Percentiles rank a stretch among this genome's conserved stretches.
Conservation (phyloP, 2,797 vertebrate genomes). For the Enteromius argenteus region DNA sequence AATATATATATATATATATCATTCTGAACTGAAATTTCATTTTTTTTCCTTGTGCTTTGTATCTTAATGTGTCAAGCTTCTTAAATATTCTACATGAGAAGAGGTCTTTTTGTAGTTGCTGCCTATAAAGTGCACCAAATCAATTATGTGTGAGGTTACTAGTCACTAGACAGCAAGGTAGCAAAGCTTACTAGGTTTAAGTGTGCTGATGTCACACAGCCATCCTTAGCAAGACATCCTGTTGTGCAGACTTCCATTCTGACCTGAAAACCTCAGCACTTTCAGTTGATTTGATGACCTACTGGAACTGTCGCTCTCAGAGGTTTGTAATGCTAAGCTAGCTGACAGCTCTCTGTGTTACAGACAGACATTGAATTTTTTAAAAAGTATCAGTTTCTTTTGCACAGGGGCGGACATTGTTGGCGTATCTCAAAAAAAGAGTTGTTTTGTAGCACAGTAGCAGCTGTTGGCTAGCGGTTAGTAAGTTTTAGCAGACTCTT, state of each 20-base stretch:
- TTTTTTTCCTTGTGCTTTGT: not conserved
- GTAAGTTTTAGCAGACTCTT: slow-evolving; percentile 31
- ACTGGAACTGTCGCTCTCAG: not conserved
- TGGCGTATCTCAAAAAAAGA: not conserved
- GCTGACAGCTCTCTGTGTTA: not conserved
- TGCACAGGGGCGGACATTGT: slow-evolving; percentile 29
- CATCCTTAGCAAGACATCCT: slow-evolving; percentile 20
- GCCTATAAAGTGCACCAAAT: not conserved
- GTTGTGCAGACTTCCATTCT: slow-evolving; percentile 17
- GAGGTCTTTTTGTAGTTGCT: not conserved
- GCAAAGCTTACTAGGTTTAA: not conserved
- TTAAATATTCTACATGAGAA: not conserved
- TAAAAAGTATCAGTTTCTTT: slow-evolving; percentile 20
- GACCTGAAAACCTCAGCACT: slow-evolving; percentile 30
- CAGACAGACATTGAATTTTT: slow-evolving; percentile 1
- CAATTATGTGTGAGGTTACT: not conserved
- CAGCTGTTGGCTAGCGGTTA: slow-evolving; percentile 38
- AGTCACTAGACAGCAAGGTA: not conserved
- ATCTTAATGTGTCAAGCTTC: not conserved
- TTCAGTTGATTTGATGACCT: slow-evolving; percentile 4
- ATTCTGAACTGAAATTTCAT: not conserved
- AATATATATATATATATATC: not conserved
- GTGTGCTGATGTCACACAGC: not conserved
- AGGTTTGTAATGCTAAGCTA: slow-evolving; percentile 2
- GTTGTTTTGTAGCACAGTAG: slow-evolving; percentile 11